phyloP scores from a whole-genome alignment of 2,113 vertebrate species.

The Tretioscincus oriximinensis region DNA sequence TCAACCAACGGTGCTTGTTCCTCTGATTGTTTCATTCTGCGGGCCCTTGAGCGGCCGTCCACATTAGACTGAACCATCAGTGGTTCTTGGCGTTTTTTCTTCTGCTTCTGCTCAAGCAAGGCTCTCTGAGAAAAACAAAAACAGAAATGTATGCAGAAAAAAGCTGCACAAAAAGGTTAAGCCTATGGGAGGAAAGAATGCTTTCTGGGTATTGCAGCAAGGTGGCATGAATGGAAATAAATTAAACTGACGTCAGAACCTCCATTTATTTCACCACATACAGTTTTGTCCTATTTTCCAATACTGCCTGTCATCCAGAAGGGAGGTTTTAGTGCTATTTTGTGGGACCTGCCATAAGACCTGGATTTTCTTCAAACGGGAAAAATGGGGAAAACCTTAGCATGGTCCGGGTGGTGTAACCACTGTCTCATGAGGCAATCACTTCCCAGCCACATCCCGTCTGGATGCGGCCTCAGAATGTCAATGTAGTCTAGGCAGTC shows the following conservation, averaged over 20 bases:
- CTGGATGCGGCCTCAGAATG: too few relatives aligned
- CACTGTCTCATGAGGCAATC: too few relatives aligned
- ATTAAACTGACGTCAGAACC: background rate
- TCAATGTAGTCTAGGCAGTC: too few relatives aligned
- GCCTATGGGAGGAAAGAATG: background rate
- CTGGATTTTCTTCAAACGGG: too few relatives aligned
- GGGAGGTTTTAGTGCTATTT: too few relatives aligned
- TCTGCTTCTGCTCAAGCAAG: conserved; percentile 95
- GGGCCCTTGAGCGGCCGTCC: conserved; percentile 85
- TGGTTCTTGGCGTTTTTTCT: conserved; percentile 97
- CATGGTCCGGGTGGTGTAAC: too few relatives aligned
- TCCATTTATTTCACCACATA: too few relatives aligned
- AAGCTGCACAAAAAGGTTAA: background rate
- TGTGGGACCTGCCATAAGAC: too few relatives aligned
- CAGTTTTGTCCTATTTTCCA: too few relatives aligned
- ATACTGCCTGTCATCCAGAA: too few relatives aligned
- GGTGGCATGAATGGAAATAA: background rate
- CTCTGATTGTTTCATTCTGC: conserved; percentile 89
- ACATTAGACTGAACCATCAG: conserved; percentile 97
- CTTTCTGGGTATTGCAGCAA: background rate
- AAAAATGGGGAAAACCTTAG: too few relatives aligned
- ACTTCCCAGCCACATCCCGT: too few relatives aligned
- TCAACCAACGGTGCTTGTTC: conserved; percentile 96
- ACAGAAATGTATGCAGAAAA: conserved; percentile 23
- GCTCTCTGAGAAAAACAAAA: conserved; percentile 76